Conservation (phyloP, 2,113 vertebrate species). For the Casuarius casuarius region DNA sequence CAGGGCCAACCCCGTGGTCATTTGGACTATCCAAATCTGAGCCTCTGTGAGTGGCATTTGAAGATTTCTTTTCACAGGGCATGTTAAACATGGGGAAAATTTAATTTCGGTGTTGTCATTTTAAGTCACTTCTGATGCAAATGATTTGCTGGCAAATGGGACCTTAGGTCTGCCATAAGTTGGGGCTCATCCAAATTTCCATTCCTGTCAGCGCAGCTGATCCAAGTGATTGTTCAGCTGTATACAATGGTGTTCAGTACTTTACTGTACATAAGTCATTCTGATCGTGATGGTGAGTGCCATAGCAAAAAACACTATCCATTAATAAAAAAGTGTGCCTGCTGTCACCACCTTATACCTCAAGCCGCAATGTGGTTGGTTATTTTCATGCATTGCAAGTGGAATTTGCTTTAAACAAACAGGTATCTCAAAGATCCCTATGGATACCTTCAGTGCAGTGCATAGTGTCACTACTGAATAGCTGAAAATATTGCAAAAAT, state of each 20-base stretch:
- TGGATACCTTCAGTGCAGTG: not conserved
- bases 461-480: not conserved
- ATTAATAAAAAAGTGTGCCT: not conserved
- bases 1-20: not conserved
- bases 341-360: not conserved
- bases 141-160: conserved; percentile 30
- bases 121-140: conserved; percentile 21
- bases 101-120: conserved; percentile 25
- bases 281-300: not conserved
- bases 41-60: not conserved
- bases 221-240: not conserved
- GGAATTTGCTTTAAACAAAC: not conserved
- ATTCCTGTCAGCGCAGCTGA: not conserved
- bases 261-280: not conserved
- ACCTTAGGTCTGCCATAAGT: not conserved
- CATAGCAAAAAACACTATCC: not conserved
- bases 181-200: conserved; percentile 3
- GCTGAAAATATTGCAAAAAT: not conserved
- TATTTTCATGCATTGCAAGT: not conserved
- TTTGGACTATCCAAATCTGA: not conserved
- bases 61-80: conserved; percentile 30
- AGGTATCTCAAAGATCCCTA: fast-evolving
- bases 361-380: not conserved
- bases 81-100: conserved; percentile 27
- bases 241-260: not conserved